Evolutionary conservation across 2,113 vertebrate species (phyloP).

Genomic region (Cinclus mexicanus): DNA sequence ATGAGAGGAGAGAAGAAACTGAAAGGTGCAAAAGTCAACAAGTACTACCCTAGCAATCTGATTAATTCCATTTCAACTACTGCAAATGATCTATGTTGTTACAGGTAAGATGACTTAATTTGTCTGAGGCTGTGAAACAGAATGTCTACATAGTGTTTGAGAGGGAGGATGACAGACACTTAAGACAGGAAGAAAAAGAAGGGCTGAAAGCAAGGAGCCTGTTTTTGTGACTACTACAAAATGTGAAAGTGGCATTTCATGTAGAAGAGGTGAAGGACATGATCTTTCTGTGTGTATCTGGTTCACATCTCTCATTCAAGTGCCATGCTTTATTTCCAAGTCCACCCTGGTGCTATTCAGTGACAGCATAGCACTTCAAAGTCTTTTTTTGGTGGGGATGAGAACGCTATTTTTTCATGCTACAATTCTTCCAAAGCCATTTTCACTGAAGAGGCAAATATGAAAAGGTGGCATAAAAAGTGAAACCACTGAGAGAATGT

Average conservation of each 20-base stretch:
- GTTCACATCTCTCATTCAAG: background rate
- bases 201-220: background rate
- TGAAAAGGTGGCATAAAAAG: background rate
- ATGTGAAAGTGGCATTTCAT: background rate
- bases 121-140: background rate
- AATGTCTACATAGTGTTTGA: background rate
- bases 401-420: background rate
- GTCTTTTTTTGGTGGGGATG: background rate
- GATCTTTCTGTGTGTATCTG: background rate
- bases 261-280: background rate
- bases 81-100: accelerated
- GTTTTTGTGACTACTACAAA: background rate
- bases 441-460: background rate
- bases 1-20: background rate
- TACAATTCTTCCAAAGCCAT: background rate
- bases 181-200: background rate
- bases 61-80: background rate
- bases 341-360: background rate
- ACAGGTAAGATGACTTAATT: background rate
- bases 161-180: background rate
- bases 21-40: background rate
- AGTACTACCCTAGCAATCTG: background rate
- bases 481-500: background rate
- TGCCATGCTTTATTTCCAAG: background rate
- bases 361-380: background rate